Base-by-base conservation (phyloP, 2,797 vertebrate species). In the Molossus molossus region DNA sequence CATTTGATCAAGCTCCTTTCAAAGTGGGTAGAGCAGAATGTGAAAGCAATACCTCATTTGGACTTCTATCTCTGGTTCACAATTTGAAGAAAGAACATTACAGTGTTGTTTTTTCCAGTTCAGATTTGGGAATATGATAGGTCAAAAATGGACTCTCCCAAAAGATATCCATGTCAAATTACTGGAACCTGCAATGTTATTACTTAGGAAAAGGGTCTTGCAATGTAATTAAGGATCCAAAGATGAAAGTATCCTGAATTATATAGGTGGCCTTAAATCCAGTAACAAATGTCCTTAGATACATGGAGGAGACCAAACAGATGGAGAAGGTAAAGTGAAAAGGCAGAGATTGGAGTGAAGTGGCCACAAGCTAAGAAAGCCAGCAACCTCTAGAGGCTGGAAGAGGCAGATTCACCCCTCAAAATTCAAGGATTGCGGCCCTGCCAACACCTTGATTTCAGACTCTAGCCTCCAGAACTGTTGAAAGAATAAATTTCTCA, bases 11-110 rank as follows among this genome's bases (percentile, higher is more conserved):
- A 45, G 48, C 8, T 90, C 84, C 17, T 91, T 87, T 87, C 55
- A 91, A 57, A 21, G 5, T 55, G 15, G 80, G 55, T 53, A 89
- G 27, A 83, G 40, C 3, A 79, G n/a, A 84, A 53, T 77, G 14
- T 90, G 73, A 77, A 90, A 55, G 45, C 80, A 88, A 91, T 67
- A n/a, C 75, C 17, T 91, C 83, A 87, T 62, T 48, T 94, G 48
- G 84, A 87, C 55, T 48, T 87, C 65, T 50, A 79, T 33, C 60
- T 80, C 64, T 75, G 18, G n/a, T n/a, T 55, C 27, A 75, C 60
- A 92, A 73, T 94, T 29, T 79, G 23, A 89, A 89, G 21, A 37
- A 57, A 89, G 40, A 73, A 55, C 33, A 77, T 45, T 62, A 70
- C 21, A 72, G 50, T 53, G 50, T 53, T 53, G 50, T 50, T 79